Base-by-base conservation (phyloP, 2,888 invertebrate species). In the Nomada fucata region DNA sequence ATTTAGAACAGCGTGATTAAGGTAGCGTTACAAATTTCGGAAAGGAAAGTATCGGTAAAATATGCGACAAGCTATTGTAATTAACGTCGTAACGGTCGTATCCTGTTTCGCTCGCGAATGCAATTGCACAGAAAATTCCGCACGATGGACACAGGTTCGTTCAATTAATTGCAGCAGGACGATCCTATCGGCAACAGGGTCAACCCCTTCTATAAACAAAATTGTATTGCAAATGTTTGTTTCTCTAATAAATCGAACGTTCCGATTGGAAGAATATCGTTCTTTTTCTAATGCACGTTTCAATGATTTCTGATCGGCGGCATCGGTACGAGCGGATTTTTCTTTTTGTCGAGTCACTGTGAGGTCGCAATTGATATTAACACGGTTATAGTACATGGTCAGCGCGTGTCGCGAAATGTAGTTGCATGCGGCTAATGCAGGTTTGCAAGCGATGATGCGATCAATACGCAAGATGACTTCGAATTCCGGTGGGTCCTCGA, bases 361-460 rank as follows among this genome's bases (percentile, higher is more conserved):
- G 69, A 79, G 61, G 74, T 47, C 7, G 44, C 60, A 36, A 36
- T 78, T 64, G 77, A 52, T 63, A 52, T 20, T 57, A 26, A 20
- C 9, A 23, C 11, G 50, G 47, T 60, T 20, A 18, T 1, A 42
- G 20, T 65, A 52, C 50, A 72, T 50, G 72, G 71, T 68, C 70
- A 70, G 42, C 71, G 52, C 18, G 15, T 20, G 7, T 55, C 55
- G 20, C 36, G 52, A 72, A 73, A 73, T 79, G 79, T 69, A 81
- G 73, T 59, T 36, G 68, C 68, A 79, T 69, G 67, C 79, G 69
- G 42, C 59, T 69, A 52, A 73, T 69, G 73, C 53, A 69, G 68
- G 36, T 44, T 57, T 42, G 50, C 73, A 55, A 55, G 26, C 79
- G 29, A 69, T 79, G 64, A 73, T 79, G 73, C 79, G 81, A 81